Percentiles rank a stretch among this genome's conserved stretches.
Evolutionary conservation across 2,888 invertebrate species (phyloP).

Genomic region (Pollenia griseotomentosa): DNA sequence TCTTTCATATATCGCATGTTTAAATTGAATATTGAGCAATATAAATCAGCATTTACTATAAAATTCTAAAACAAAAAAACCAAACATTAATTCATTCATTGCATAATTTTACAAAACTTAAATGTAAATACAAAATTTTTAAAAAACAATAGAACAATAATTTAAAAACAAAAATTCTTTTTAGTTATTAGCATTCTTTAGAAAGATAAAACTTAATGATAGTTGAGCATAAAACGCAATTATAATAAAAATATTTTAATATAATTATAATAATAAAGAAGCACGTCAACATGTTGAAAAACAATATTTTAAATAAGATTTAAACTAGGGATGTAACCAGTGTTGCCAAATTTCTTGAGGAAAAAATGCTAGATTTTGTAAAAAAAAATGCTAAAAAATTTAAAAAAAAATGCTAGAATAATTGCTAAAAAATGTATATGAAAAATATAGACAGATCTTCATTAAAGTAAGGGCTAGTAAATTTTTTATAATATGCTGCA

Average conservation of each 20-base stretch:
- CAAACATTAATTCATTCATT: conserved; percentile 3
- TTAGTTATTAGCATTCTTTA: conserved; percentile 27
- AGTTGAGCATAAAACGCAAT: conserved; percentile 29
- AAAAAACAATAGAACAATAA: background rate
- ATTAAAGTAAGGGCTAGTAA: too few species aligned
- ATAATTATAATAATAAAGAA: background rate
- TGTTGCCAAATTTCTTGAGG: too few species aligned
- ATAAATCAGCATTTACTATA: conserved; percentile 27
- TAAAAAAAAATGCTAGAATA: too few species aligned
- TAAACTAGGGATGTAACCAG: too few species aligned
- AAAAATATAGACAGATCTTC: too few species aligned
- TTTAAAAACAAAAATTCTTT: background rate
- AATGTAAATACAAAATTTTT: background rate
- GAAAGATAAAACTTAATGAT: conserved; percentile 10
- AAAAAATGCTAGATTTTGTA: too few species aligned
- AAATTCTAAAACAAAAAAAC: background rate
- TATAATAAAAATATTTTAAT: conserved; percentile 9
- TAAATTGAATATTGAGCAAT: conserved; percentile 24
- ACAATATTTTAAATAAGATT: too few species aligned
- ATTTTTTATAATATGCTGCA: too few species aligned
- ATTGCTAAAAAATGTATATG: too few species aligned
- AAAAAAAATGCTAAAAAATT: too few species aligned
- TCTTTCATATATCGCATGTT: conserved; percentile 55
- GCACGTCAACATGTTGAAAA: too few species aligned
- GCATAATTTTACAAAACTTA: background rate